Base-by-base conservation (phyloP, 2,888 invertebrate species). In the Piscicola geometra region DNA sequence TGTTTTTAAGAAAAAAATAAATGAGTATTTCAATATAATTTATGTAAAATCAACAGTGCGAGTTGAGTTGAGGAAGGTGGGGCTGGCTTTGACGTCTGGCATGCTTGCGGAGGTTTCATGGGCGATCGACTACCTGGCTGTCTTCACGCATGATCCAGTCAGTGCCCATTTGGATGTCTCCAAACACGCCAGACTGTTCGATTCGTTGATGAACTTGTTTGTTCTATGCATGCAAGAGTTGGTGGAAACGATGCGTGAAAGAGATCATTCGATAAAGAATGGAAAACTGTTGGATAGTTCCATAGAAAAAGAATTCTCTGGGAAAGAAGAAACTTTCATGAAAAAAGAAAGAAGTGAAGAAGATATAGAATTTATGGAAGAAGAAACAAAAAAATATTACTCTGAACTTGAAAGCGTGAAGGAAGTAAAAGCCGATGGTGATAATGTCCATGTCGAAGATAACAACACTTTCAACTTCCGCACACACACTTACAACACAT, bases 71-170 rank as follows among this genome's bases (percentile, higher is more conserved):
- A 97, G 97, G 94, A 90, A 96, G 80, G 90, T 99, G 81, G 92
- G 97, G 89, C 96, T 99, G 97, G 91, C 96, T 81, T 89, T 99
- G 83, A 92, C 96, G 82, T 97, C 94, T 12, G 98, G 97, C 69
- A 89, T 97, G 78, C 88, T 97, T 76, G 92, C 94, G 28, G 99
- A 99, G 88, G 94, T 94, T 80, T 93, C 94, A 80, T 99, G 97
- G 93, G 98, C 99, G 75, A 89, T 99, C 80, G 99, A 99, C 86
- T 92, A 94, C 78, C 89, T 99, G 76, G 96, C 95, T 86, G 92
- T 99, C 81, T 89, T 99, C 35, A 36, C 73, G 33, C 60, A 73
- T n/a, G 73, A 73, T 35, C 64, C 73, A 0, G 2, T 56, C 5
- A 33, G 52, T 3, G 18, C 18, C n/a, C 25, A 32, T 35, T 25